These are phyloP conservation scores for Sebastes kiyomatsui DNA, from an alignment of 2,797 vertebrate species.

Conservation along the genomic window DNA sequence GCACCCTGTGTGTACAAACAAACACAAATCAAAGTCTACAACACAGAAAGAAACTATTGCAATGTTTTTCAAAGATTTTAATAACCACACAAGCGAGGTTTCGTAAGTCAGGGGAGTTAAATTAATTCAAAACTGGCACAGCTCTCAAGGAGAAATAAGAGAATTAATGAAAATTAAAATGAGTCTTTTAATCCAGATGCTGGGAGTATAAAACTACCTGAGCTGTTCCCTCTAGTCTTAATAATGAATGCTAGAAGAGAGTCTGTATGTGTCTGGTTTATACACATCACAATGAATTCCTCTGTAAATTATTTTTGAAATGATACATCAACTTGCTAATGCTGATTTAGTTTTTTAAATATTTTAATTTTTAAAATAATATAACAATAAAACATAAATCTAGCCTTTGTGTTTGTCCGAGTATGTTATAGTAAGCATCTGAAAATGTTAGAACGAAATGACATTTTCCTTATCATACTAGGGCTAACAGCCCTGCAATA, in stretches of 20 bases:
- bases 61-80: neutral
- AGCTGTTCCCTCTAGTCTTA: neutral
- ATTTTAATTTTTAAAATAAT: no score
- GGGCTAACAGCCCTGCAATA: neutral
- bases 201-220: conserved; percentile 14
- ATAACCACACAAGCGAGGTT: conserved; percentile 14
- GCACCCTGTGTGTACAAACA: conserved; percentile 77
- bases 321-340: neutral
- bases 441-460: neutral
- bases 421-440: neutral
- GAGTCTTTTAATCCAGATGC: conserved; percentile 10
- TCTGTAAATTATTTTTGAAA: neutral
- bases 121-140: conserved; percentile 13
- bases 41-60: neutral
- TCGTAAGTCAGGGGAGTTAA: neutral
- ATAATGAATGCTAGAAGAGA: no score
- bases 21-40: conserved; percentile 35
- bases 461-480: neutral
- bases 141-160: neutral
- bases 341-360: neutral
- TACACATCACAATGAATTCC: neutral
- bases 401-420: neutral
- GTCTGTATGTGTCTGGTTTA: neutral
- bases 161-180: neutral
- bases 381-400: neutral